Percentiles rank a stretch among this genome's conserved stretches.
These are phyloP conservation scores for Erynnis tages DNA, from an alignment of 2,888 invertebrate genomes.

Conservation along the genomic window DNA sequence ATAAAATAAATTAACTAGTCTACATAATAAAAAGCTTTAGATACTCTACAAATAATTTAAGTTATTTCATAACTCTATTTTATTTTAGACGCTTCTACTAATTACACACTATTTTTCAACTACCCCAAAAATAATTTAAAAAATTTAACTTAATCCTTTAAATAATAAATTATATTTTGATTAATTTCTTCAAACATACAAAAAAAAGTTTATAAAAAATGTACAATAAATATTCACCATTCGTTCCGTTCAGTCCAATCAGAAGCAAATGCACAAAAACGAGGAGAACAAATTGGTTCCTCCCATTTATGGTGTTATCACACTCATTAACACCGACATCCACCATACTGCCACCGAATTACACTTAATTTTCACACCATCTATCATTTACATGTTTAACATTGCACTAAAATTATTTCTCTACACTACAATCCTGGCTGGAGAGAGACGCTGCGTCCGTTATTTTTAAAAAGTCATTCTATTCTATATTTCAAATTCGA, in stretches of 20 bases:
- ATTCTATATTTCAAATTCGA: conserved; percentile 39
- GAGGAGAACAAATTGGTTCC: conserved; percentile 77
- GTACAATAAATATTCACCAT: conserved; percentile 60
- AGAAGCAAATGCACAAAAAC: conserved; percentile 77
- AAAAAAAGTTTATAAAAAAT: background rate
- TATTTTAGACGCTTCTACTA: too few relatives aligned
- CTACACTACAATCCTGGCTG: conserved; percentile 39
- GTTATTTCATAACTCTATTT: too few relatives aligned
- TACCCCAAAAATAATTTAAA: too few relatives aligned
- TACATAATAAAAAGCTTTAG: too few relatives aligned
- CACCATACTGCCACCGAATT: conserved; percentile 78
- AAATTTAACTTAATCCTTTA: too few relatives aligned
- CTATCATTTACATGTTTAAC: conserved; percentile 67
- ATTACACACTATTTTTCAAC: too few relatives aligned
- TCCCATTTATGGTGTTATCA: conserved; percentile 76
- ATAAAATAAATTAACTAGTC: too few relatives aligned
- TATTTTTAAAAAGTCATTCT: conserved; percentile 40
- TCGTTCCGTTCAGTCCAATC: conserved; percentile 78
- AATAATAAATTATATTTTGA: background rate
- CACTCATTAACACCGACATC: conserved; percentile 78
- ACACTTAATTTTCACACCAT: conserved; percentile 66
- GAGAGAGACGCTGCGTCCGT: conserved; percentile 34
- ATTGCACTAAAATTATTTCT: conserved; percentile 40
- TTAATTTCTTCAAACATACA: background rate
- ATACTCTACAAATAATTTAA: too few relatives aligned